Percentiles rank a stretch among this genome's conserved stretches.
These are phyloP conservation scores for Sesia bembeciformis DNA, from an alignment of 2,888 invertebrate genomes.

Conservation along the genomic window DNA sequence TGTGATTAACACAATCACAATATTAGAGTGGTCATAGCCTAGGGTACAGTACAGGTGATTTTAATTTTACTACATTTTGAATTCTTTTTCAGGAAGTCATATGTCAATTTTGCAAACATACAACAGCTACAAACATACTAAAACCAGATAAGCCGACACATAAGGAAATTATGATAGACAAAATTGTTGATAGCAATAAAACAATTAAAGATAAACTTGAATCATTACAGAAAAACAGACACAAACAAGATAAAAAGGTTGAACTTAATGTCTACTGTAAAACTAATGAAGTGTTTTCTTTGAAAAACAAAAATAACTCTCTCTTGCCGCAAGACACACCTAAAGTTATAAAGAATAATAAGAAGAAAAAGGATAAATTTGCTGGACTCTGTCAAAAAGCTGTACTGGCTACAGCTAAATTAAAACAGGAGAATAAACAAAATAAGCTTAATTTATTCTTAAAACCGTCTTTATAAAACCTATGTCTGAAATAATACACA, in stretches of 20 bases:
- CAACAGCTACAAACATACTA: slow-evolving; percentile 17
- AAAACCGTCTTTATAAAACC: slow-evolving; percentile 30
- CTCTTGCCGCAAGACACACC: slow-evolving; percentile 25
- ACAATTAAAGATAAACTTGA: background rate
- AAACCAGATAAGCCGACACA: slow-evolving; percentile 25
- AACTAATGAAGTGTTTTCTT: slow-evolving; percentile 46
- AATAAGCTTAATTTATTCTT: slow-evolving; percentile 52
- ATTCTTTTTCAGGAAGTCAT: slow-evolving; percentile 38
- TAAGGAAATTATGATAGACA: background rate
- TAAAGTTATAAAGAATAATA: slow-evolving; percentile 56
- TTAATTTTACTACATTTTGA: background rate
- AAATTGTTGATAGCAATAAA: background rate
- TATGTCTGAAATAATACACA: no score
- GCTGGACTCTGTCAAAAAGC: slow-evolving; percentile 59
- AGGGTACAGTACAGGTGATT: no score
- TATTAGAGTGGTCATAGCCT: no score
- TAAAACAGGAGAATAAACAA: slow-evolving; percentile 35
- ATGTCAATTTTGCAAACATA: slow-evolving; percentile 46
- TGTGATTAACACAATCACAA: no score
- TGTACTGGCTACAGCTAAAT: slow-evolving; percentile 47
- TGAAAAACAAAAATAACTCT: slow-evolving; percentile 44
- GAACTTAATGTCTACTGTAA: slow-evolving; percentile 43
- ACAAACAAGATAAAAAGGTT: slow-evolving; percentile 3
- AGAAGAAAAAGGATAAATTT: slow-evolving; percentile 61
- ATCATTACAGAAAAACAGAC: background rate